phyloP scores from a whole-genome alignment of 2,797 vertebrate genomes.

The Silurus aristotelis region DNA sequence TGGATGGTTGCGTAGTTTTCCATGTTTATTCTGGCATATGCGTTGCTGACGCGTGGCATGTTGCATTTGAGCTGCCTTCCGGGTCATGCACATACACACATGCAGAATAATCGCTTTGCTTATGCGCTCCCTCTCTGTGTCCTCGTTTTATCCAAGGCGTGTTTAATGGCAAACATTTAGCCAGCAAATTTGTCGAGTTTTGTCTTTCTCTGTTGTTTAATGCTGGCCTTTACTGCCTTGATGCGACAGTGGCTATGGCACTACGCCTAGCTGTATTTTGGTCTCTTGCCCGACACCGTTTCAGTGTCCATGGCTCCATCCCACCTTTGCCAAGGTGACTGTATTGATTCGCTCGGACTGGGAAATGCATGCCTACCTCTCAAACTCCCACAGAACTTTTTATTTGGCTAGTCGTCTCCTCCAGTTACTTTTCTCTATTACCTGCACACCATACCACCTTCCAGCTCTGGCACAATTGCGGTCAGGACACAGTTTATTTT shows the following conservation, averaged over 20 bases:
- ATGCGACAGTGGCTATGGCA: constrained; percentile 13
- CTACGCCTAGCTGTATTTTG: constrained; percentile 21
- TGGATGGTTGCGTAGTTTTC: neutral
- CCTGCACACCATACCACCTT: neutral
- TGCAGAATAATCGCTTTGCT: neutral
- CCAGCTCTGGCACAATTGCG: neutral
- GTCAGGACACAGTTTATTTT: neutral
- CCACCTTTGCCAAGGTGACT: constrained; percentile 35
- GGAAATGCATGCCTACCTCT: neutral
- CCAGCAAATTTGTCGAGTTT: constrained; percentile 17
- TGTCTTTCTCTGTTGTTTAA: constrained; percentile 39
- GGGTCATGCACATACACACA: constrained; percentile 8
- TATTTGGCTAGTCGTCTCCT: constrained; percentile 18
- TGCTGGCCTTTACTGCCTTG: constrained; percentile 27
- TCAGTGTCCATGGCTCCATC: constrained; percentile 18
- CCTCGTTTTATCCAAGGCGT: neutral
- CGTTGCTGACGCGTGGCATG: neutral
- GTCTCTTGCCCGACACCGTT: constrained; percentile 26
- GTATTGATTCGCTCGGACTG: constrained; percentile 38
- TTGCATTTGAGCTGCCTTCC: neutral
- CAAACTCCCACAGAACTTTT: constrained; percentile 22
- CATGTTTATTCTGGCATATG: neutral
- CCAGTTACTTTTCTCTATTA: constrained; percentile 2
- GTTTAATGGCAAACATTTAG: constrained; percentile 31
- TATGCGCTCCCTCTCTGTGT: neutral